These are phyloP conservation scores for Pimpla rufipes DNA, from an alignment of 2,888 invertebrate species.

Conservation along the genomic window DNA sequence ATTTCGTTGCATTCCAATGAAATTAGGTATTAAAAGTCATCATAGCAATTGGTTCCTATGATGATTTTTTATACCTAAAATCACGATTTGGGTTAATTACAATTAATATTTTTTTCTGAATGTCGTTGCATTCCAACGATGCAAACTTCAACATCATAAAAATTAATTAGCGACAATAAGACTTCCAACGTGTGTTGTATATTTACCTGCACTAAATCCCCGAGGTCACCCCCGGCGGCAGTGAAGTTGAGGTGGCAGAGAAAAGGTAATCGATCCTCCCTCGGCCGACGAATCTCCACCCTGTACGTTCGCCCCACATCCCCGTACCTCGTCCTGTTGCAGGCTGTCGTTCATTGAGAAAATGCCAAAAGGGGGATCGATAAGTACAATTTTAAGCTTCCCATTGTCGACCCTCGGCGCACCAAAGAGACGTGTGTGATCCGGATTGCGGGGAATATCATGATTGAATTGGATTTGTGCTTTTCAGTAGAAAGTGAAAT, in stretches of 20 bases:
- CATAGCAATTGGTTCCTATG: no score
- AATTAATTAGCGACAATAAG: background rate
- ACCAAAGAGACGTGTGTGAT: slow-evolving; percentile 2
- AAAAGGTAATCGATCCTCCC: slow-evolving; percentile 92
- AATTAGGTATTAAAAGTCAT: no score
- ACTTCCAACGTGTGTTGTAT: background rate
- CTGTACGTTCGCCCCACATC: slow-evolving; percentile 93
- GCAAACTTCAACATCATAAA: no score
- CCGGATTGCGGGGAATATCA: no score
- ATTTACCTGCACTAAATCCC: slow-evolving; percentile 92
- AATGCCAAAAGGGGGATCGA: slow-evolving; percentile 79
- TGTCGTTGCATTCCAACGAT: no score
- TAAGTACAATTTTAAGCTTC: slow-evolving; percentile 15
- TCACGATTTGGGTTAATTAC: no score
- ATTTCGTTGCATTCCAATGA: no score
- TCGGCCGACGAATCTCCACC: slow-evolving; percentile 91
- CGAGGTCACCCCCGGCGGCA: slow-evolving; percentile 91
- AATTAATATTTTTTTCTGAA: no score
- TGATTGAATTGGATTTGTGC: background rate
- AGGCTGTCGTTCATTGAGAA: slow-evolving; percentile 87
- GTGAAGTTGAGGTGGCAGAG: slow-evolving; percentile 94
- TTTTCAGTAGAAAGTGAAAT: no score
- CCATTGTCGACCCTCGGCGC: slow-evolving; percentile 42
- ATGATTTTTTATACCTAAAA: no score
- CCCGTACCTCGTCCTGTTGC: slow-evolving; percentile 94